These are phyloP conservation scores for Drosophila engyochracea DNA, from an alignment of 2,888 invertebrate genomes.

Conservation along the genomic window DNA sequence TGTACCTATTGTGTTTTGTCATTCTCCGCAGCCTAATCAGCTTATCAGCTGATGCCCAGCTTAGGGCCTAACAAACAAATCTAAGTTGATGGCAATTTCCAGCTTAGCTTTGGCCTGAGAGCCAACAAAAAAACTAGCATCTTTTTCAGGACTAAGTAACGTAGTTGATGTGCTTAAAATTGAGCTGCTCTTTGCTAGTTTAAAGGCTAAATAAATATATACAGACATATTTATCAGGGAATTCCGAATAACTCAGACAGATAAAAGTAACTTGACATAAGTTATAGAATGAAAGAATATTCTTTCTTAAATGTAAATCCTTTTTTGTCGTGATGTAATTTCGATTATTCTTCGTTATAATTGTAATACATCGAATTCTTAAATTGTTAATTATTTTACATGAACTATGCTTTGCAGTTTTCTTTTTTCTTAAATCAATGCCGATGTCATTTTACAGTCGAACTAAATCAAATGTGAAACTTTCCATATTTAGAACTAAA, in stretches of 20 bases:
- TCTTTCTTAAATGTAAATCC: neutral
- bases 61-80: conserved; percentile 37
- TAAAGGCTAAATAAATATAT: neutral
- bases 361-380: neutral
- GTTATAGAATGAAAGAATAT: neutral
- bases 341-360: neutral
- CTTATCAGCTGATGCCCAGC: conserved; percentile 33
- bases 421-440: neutral
- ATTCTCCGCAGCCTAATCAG: conserved; percentile 32
- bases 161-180: conserved; percentile 1
- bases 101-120: conserved; percentile 4
- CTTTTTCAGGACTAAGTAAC: neutral
- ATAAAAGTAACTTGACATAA: no score
- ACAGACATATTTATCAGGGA: neutral
- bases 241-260: neutral
- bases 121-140: conserved; percentile 4
- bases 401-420: neutral
- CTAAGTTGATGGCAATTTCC: conserved; percentile 24
- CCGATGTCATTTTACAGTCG: no score
- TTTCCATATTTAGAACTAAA: no score
- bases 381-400: no score
- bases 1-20: neutral
- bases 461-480: no score
- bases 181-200: neutral
- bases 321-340: neutral